phyloP scores from a whole-genome alignment of 2,797 vertebrate genomes.

The Atherinosoma microstoma region DNA sequence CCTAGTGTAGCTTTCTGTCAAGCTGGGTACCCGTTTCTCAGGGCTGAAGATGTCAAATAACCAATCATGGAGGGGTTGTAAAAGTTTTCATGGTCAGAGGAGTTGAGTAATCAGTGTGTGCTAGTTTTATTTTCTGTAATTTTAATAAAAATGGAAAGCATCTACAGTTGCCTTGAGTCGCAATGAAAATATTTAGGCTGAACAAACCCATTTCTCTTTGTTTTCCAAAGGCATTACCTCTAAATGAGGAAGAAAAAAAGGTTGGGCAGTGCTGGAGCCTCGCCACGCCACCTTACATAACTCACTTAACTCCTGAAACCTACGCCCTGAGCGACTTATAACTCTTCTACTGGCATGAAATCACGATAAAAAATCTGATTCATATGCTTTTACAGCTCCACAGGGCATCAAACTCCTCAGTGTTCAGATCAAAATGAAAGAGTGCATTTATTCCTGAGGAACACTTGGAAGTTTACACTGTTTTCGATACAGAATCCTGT shows the following conservation, averaged over 20 bases:
- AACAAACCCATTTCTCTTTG: constrained; percentile 12
- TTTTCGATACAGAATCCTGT: constrained; percentile 43
- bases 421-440: constrained; percentile 8
- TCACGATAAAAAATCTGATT: constrained; percentile 24
- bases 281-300: constrained; percentile 48
- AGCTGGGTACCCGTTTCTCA: constrained; percentile 43
- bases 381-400: constrained; percentile 7
- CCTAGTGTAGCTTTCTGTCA: constrained; percentile 47
- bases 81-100: constrained; percentile 9
- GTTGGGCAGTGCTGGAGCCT: constrained; percentile 29
- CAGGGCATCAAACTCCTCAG: constrained; percentile 22
- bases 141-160: constrained; percentile 45
- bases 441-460: constrained; percentile 7
- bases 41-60: constrained; percentile 39
- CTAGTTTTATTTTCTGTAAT: constrained; percentile 26
- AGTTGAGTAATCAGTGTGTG: background rate
- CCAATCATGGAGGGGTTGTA: constrained; percentile 23
- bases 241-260: constrained; percentile 12
- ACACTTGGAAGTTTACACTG: constrained; percentile 14
- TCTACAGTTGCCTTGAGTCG: constrained; percentile 22
- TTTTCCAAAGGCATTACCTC: constrained; percentile 17
- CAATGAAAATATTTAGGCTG: constrained; percentile 18
- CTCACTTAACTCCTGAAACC: constrained; percentile 32
- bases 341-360: constrained; percentile 46
- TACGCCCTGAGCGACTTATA: constrained; percentile 48